Evolutionary conservation across 2,113 vertebrate species (phyloP).

Genomic region (Paramormyrops kingsleyae): DNA sequence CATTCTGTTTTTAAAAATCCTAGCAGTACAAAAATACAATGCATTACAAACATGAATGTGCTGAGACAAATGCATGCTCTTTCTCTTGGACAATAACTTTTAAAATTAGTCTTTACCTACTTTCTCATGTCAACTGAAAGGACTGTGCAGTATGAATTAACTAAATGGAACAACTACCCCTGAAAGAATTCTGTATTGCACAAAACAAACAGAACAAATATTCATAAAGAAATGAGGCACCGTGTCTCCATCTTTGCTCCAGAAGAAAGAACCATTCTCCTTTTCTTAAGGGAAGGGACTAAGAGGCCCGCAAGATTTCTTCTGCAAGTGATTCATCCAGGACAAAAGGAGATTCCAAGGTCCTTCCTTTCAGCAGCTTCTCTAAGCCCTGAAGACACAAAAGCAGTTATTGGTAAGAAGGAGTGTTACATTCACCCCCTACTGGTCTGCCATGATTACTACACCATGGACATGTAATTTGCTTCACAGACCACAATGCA

Average conservation of each 20-base stretch:
- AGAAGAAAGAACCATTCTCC: background rate
- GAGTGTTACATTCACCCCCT: background rate
- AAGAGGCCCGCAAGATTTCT: slow-evolving; percentile 33
- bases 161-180: background rate
- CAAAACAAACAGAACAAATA: background rate
- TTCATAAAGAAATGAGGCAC: background rate
- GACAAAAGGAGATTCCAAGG: slow-evolving; percentile 63
- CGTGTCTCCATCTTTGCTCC: background rate
- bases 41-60: background rate
- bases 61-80: background rate
- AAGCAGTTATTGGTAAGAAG: background rate
- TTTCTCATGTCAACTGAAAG: background rate
- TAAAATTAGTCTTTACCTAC: background rate
- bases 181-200: background rate
- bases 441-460: background rate
- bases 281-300: background rate
- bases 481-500: background rate
- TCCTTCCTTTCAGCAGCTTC: slow-evolving; percentile 58
- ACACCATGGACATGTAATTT: background rate
- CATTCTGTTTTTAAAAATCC: background rate
- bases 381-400: slow-evolving; percentile 69
- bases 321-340: slow-evolving; percentile 55
- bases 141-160: background rate
- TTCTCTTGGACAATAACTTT: background rate
- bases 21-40: background rate